phyloP scores from a whole-genome alignment of 2,113 vertebrate species.

The Nicator chloris region DNA sequence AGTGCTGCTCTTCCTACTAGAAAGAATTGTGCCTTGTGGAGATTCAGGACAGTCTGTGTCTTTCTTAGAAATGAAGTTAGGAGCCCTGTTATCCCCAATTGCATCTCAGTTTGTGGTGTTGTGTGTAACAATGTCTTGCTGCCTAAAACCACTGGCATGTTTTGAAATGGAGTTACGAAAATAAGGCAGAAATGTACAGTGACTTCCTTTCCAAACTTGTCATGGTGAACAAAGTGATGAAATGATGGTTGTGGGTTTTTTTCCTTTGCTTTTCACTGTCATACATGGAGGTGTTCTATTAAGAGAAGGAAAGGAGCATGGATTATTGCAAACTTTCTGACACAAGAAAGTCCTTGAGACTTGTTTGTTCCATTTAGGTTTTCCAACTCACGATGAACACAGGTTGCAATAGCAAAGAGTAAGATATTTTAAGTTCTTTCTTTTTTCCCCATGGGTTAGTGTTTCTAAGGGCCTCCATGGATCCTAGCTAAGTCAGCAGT shows the following conservation, averaged over 20 bases:
- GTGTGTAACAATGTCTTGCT: not conserved
- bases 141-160: not conserved
- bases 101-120: not conserved
- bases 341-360: not conserved
- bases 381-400: not conserved
- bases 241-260: not conserved
- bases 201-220: not conserved
- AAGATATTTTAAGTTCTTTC: not conserved
- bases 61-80: not conserved
- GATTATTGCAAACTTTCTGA: not conserved
- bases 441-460: not conserved
- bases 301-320: not conserved
- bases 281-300: not conserved
- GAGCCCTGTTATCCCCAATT: not conserved
- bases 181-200: not conserved
- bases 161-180: slow-evolving; percentile 8
- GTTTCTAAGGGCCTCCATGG: not conserved
- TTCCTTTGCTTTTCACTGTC: not conserved
- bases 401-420: not conserved
- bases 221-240: not conserved
- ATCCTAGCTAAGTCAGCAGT: not conserved
- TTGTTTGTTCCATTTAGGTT: not conserved
- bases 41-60: not conserved
- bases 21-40: not conserved
- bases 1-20: not conserved